These are phyloP conservation scores for Drosophila peninsularis DNA, from an alignment of 2,888 invertebrate species.

Conservation along the genomic window DNA sequence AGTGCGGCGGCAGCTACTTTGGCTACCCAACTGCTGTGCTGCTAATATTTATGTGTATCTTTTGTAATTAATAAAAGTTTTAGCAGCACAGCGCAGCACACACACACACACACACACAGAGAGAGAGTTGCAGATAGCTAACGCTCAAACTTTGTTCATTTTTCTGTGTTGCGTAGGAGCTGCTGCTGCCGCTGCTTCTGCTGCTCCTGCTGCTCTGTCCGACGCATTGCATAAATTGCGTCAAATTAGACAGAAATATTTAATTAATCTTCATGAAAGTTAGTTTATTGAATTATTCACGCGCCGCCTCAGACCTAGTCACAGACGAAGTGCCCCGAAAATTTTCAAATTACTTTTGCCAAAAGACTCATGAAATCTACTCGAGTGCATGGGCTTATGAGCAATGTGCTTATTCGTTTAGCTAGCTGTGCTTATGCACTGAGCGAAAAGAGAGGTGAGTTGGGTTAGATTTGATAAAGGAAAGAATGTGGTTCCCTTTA, in stretches of 20 bases:
- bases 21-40: slow-evolving; percentile 24
- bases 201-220: background rate
- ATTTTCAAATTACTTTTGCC: slow-evolving; percentile 67
- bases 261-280: slow-evolving; percentile 77
- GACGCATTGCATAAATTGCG: slow-evolving; percentile 73
- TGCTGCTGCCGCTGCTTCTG: background rate
- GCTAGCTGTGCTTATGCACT: background rate
- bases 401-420: slow-evolving; percentile 15
- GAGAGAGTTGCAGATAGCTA: slow-evolving; percentile 10
- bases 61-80: slow-evolving; percentile 80
- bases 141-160: slow-evolving; percentile 69
- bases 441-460: background rate
- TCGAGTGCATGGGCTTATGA: slow-evolving; percentile 36
- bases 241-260: slow-evolving; percentile 81
- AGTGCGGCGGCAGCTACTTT: slow-evolving; percentile 45
- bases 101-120: slow-evolving; percentile 13
- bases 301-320: slow-evolving; percentile 38
- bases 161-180: slow-evolving; percentile 34
- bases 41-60: slow-evolving; percentile 74
- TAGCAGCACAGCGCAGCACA: slow-evolving; percentile 35
- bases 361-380: slow-evolving; percentile 66
- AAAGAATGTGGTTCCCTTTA: no score
- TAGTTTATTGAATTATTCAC: slow-evolving; percentile 76
- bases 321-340: slow-evolving; percentile 36
- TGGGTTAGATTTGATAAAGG: no score